Evolutionary conservation across 1,140 invertebrate genomes (phyloP), one percentile per base, ranked within the genome.

Genomic region (Cydia amplana): DNA sequence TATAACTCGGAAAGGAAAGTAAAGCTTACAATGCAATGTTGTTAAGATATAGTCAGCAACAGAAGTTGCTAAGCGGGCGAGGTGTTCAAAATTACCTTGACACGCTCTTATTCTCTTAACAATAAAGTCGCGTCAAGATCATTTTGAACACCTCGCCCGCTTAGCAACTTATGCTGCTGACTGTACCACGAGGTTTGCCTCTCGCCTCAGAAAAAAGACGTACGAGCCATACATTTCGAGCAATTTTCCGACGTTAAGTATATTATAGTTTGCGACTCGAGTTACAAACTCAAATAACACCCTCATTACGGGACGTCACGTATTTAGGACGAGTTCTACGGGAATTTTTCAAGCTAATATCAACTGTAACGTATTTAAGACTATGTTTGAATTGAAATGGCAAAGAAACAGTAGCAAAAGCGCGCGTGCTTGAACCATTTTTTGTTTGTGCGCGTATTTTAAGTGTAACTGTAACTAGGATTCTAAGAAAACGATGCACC

Each of bases 1-100:
- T 18, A 60, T 60, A 60, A 60, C 55, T 9, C 55, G 4, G n/a
- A 60, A 60, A 60, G 4, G n/a, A 60, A 60, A 60, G 55, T 60
- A 60, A 60, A 60, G 18, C 55, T 60, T 60, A 60, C 55, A 60
- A 4, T 60, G 55, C n/a, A 60, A 51, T 6, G 49, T 60, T 60
- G 55, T 60, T 60, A 60, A 16, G 55, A 23, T 28, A 25, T 25
- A n/a, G n/a, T n/a, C n/a, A n/a, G n/a, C n/a, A n/a, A n/a, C n/a
- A n/a, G n/a, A n/a, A n/a, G n/a, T n/a, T n/a, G n/a, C n/a, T n/a
- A n/a, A n/a, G n/a, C n/a, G n/a, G n/a, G n/a, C n/a, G n/a, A n/a
- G n/a, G n/a, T n/a, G n/a, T n/a, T n/a, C n/a, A n/a, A n/a, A n/a
- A n/a, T n/a, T n/a, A n/a, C n/a, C n/a, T n/a, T n/a, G n/a, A n/a